Base-by-base conservation (phyloP, 1,140 invertebrate species). In the Centruroides vittatus region DNA sequence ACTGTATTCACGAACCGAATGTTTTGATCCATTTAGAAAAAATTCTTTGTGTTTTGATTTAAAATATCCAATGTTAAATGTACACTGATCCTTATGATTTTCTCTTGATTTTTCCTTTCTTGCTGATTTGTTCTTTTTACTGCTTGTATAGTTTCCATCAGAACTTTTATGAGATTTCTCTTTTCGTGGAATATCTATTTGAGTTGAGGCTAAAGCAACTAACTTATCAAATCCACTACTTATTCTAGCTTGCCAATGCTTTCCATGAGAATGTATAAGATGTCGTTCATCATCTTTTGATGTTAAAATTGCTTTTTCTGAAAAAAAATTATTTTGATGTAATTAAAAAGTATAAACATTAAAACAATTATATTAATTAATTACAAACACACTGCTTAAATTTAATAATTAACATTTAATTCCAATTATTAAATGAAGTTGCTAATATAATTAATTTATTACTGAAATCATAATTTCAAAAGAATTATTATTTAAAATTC, bases 171-270 rank as follows among this genome's bases (percentile, higher is more conserved):
- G 23, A 12, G 35, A 13, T 8, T 41, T 41, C 13, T 61, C 62
- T 55, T 58, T 57, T 23, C 49, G 61, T 5, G 48, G 79, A 71
- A 88, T 86, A 69, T 89, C 86, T 66, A 90, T 76, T 68, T 89
- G 87, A 3, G 86, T 88, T 4, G 86, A 87, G 7, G 88, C 88
- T 72, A 90, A 86, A 35, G 86, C 88, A 60, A 91, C 85, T 63
- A 91, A 76, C 58, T 86, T 81, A 75, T 93, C 88, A 76, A 92
- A 92, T 47, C 87, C 85, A 67, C 84, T 88, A 69, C 83, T 86
- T 67, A 90, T 89, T 65, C 86, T 83, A 69, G 88, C 85, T 73
- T 89, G 86, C 86, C 87, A 89, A 70, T 88, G 73, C 51, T 67
- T 68, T 50, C 55, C 67, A 13, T 67, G 66, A 9, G 65, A 65